Conservation (phyloP, 2,888 invertebrate species). For the Cheilosia grossa region DNA sequence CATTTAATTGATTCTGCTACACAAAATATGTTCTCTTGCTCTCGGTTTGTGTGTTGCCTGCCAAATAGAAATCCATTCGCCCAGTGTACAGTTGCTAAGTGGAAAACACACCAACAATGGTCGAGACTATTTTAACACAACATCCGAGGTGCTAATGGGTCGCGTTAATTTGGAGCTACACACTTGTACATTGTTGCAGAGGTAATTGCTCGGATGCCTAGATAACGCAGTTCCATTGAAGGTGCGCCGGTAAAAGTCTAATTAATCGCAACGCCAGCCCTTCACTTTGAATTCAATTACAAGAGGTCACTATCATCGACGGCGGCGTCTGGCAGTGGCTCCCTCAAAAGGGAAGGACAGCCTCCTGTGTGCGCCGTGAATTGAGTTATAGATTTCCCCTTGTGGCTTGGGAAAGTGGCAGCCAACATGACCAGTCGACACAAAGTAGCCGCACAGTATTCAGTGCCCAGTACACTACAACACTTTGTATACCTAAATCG, state of each 20-base stretch:
- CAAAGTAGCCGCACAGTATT: not conserved
- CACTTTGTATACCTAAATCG: slow-evolving; percentile 42
- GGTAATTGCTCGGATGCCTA: slow-evolving; percentile 24
- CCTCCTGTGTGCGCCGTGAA: slow-evolving; percentile 3
- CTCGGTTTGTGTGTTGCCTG: not conserved
- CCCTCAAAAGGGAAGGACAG: not conserved
- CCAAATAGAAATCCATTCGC: slow-evolving; percentile 42
- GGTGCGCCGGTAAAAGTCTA: slow-evolving; percentile 20
- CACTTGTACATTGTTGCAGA: slow-evolving; percentile 19
- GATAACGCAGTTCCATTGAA: slow-evolving; percentile 30
- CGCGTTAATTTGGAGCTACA: slow-evolving; percentile 8
- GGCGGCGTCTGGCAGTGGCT: not conserved
- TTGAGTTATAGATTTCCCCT: slow-evolving; percentile 5
- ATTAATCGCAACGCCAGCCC: not conserved
- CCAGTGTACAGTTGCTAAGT: slow-evolving; percentile 1
- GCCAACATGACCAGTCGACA: not conserved
- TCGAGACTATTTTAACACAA: slow-evolving; percentile 21
- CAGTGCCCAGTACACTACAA: slow-evolving; percentile 11
- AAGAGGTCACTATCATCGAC: slow-evolving; percentile 15
- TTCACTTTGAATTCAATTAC: slow-evolving; percentile 27
- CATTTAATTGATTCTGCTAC: slow-evolving; percentile 57
- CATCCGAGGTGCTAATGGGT: slow-evolving; percentile 39
- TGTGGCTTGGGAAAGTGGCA: slow-evolving; percentile 22
- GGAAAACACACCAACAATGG: slow-evolving; percentile 11
- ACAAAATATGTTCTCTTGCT: slow-evolving; percentile 24